Evolutionary conservation across 2,888 invertebrate genomes (phyloP), one percentile per base, ranked within the genome.

Genomic region (Lasioglossum villosulum): DNA sequence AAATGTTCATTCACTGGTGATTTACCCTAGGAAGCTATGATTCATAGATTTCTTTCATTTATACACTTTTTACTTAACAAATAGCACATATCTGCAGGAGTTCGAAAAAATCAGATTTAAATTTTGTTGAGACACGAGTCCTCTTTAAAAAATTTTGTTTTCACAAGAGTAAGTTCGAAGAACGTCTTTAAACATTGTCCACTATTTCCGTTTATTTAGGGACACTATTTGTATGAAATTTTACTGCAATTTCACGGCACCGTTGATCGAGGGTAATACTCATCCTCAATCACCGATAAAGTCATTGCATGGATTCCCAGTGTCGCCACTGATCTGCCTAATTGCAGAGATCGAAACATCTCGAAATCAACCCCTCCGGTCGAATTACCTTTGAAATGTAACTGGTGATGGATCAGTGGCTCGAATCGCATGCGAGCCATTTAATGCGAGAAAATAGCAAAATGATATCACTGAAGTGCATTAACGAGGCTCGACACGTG

Each of bases 341-440:
- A 84, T 74, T 59, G 63, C 63, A 63, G 66, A 45, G 56, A 30
- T 10, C 66, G 42, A 74, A 83, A 83, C 56, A 14, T 39, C 56
- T 48, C 27, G 34, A 56, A 68, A 83, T 84, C 77, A 83, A 83
- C 30, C 68, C 77, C 37, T 8, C n/a, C 39, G 39, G n/a, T n/a
- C 56, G 42, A 86, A 78, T 76, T 83, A 86, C 79, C 86, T 68
- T 75, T 75, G 63, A 75, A 39, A 45, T 73, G 74, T 75, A 63
- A 39, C 74, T 48, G 8, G 76, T 78, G 85, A 87, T 81, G 84
- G 75, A 82, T 84, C 77, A 59, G 19, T 16, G 19, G 30, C 77
- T 70, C 52, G 16, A 73, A 78, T 78, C 83, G 66, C 71, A 77
- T 56, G 37, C 76, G 34, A 73, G 37, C 42, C 83, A 73, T 63